A percentile compares a stretch with the other conserved stretches of the same genome.
These are phyloP conservation scores for Elephas maximus DNA, from an alignment of 2,113 vertebrate species.

Conservation along the genomic window DNA sequence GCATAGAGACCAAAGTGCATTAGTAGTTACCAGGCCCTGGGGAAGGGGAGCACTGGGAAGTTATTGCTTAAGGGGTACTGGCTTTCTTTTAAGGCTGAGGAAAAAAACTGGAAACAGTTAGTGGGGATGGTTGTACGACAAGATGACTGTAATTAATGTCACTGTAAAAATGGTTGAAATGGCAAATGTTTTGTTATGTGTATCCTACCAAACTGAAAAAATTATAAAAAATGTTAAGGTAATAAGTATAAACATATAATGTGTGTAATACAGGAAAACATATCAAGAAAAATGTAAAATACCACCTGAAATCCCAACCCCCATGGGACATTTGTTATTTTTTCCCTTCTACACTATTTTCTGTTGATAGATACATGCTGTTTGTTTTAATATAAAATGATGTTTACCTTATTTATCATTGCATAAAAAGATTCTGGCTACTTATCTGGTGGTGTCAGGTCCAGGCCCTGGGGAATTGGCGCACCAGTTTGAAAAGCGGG, in stretches of 20 bases:
- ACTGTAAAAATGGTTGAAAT: not conserved
- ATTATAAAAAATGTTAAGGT: not conserved
- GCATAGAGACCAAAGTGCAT: not conserved
- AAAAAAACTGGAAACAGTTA: not conserved
- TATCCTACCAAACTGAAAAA: not conserved
- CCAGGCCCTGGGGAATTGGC: not conserved
- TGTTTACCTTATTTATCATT: not conserved
- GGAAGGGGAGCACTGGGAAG: not conserved
- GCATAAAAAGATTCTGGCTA: not conserved
- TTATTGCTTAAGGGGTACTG: not conserved
- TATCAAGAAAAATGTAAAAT: conserved; percentile 38
- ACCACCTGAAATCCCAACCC: not conserved
- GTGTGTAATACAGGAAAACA: not conserved
- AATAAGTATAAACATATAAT: not conserved
- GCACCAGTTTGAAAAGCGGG: not conserved
- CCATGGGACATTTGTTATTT: not conserved
- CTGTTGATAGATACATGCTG: conserved; percentile 7
- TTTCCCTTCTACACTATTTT: conserved; percentile 21
- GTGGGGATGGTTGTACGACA: not conserved
- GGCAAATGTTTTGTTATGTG: not conserved
- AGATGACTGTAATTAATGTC: not conserved
- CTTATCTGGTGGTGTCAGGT: not conserved
- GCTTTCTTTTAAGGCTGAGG: not conserved
- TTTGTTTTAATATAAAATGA: conserved; percentile 15
- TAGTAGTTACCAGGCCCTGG: not conserved